These are phyloP conservation scores for Drosophila mercatorum DNA, from an alignment of 2,888 invertebrate species.

Conservation along the genomic window DNA sequence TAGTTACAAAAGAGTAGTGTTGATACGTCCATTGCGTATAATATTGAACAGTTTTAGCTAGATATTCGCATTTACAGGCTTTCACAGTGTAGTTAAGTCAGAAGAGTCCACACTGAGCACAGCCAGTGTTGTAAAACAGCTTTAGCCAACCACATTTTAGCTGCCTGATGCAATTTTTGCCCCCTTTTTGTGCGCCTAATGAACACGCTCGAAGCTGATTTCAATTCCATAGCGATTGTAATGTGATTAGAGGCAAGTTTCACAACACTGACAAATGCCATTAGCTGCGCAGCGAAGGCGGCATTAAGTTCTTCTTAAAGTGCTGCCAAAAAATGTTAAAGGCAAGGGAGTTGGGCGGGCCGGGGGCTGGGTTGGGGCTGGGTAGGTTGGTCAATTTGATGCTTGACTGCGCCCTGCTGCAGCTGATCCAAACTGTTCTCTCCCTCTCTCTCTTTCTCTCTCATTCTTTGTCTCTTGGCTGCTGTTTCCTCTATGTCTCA, in stretches of 20 bases:
- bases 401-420: conserved; percentile 40
- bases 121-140: not conserved
- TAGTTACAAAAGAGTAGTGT: not conserved
- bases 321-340: conserved; percentile 15
- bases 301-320: conserved; percentile 38
- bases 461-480: not conserved
- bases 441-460: not conserved
- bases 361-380: too few species aligned
- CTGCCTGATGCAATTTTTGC: not conserved
- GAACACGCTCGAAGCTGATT: not conserved
- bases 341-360: not conserved
- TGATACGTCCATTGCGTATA: not conserved
- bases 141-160: not conserved
- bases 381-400: conserved; percentile 32
- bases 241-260: conserved; percentile 13
- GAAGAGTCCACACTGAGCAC: too few species aligned
- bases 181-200: not conserved
- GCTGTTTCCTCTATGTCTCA: not conserved
- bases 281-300: not conserved
- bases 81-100: too few species aligned
- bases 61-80: too few species aligned
- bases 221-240: conserved; percentile 2
- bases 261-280: conserved; percentile 12
- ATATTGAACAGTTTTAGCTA: too few species aligned
- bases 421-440: conserved; percentile 40